Base-by-base conservation (phyloP, 2,113 vertebrate species). In the Rhinopomastus cyanomelas region DNA sequence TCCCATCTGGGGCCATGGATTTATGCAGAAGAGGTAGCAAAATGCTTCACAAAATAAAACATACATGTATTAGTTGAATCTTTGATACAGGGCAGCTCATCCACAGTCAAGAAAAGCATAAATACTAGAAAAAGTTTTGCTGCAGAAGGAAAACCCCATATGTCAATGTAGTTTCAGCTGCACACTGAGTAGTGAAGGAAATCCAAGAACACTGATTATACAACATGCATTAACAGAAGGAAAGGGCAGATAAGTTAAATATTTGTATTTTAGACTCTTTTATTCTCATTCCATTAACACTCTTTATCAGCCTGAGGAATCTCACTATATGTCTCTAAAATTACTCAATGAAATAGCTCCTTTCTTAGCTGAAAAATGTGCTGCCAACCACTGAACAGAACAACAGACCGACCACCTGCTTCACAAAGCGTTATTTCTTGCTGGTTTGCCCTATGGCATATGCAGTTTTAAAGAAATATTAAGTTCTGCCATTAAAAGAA, bases 131-230 rank as follows among this genome's bases (percentile, higher is more conserved):
- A 86, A 34, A 10, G 19, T 62, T 92, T 86, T 83, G 34, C 34
- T 77, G 42, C 6, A 8, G 39, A 65, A 71, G 37, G 72, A 88
- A 88, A 86, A 88, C 76, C 82, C n/a, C n/a, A 92, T 0, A 30
- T 30, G 64, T 92, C 85, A 92, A 21, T 62, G 21, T 37, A 72
- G 11, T 25, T 96, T 91, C 88, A 94, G 73, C 32, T 73, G 20
- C 61, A 72, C 48, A 49, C 15, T 89, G 44, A 92, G 27, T 92
- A 82, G 86, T 39, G 10, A 51, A 56, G 81, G 97, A 98, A 98
- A 98, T 91, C 64, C 87, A 94, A 98, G 96, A 97, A 32, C 65
- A 49, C 68, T 78, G 92, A 76, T 71, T 96, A 91, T 87, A 85
- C 39, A 90, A 57, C 79, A 49, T 88, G 81, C 87, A 95, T 96